These are phyloP conservation scores for Epinotia nisella DNA, from an alignment of 2,888 invertebrate genomes.

Conservation along the genomic window DNA sequence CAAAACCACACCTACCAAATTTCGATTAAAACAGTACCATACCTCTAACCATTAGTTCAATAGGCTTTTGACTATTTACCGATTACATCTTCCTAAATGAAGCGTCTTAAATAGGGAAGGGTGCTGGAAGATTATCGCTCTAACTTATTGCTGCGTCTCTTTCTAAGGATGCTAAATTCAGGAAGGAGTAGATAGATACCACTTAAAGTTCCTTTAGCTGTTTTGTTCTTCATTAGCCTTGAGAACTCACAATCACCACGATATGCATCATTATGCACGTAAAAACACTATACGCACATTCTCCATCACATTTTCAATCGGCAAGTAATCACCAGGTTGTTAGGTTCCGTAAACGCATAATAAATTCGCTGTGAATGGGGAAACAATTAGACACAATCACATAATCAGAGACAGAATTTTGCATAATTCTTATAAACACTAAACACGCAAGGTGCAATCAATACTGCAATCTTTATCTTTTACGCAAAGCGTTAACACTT, in stretches of 20 bases:
- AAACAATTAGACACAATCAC: constrained; percentile 33
- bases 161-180: no score
- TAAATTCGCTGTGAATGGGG: constrained; percentile 21
- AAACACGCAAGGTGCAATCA: constrained; percentile 19
- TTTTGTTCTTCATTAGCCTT: neutral
- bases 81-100: no score
- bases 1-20: neutral
- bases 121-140: no score
- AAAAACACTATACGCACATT: constrained; percentile 2
- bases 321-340: constrained; percentile 1
- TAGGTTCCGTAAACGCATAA: constrained; percentile 19
- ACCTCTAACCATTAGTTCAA: no score
- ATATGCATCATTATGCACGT: neutral
- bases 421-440: constrained; percentile 33
- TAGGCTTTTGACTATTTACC: no score
- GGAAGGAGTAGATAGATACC: no score
- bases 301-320: constrained; percentile 16
- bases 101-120: no score
- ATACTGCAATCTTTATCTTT: constrained; percentile 5
- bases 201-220: neutral
- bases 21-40: no score
- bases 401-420: constrained; percentile 22
- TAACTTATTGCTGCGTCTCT: no score
- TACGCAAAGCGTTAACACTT: neutral
- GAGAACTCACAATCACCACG: neutral